A percentile compares a stretch with the other conserved stretches of the same genome.
Evolutionary conservation across 2,797 vertebrate species (phyloP).

Genomic region (Gobio occitaniae): DNA sequence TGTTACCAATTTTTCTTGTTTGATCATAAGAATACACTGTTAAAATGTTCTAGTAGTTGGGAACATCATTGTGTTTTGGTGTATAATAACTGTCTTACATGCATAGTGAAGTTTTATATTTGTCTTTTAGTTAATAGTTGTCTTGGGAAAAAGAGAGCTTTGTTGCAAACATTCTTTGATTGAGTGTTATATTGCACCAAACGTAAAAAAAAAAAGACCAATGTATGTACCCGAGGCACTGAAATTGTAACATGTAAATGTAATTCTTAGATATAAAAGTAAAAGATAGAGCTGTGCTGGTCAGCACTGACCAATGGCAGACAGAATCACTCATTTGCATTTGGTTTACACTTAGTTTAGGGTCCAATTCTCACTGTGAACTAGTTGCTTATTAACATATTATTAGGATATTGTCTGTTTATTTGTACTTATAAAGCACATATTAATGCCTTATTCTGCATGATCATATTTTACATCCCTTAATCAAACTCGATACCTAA

Average conservation of each 20-base stretch:
- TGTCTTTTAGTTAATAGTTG: background rate
- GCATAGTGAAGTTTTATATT: background rate
- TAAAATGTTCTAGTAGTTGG: constrained; percentile 3
- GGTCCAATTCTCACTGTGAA: too few relatives aligned
- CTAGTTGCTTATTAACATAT: too few relatives aligned
- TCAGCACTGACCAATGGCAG: too few relatives aligned
- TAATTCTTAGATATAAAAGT: background rate
- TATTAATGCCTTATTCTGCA: too few relatives aligned
- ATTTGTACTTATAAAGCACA: too few relatives aligned
- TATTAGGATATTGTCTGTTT: too few relatives aligned
- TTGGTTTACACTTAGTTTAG: too few relatives aligned
- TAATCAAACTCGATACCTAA: too few relatives aligned
- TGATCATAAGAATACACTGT: background rate
- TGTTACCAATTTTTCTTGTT: constrained; percentile 3
- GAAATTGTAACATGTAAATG: background rate
- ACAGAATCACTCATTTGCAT: too few relatives aligned
- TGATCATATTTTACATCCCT: too few relatives aligned
- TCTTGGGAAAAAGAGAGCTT: background rate
- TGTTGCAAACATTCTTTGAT: background rate
- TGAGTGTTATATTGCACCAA: background rate
- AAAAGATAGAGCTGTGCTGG: background rate
- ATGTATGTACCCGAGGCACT: background rate
- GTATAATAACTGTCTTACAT: background rate
- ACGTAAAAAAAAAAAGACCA: background rate
- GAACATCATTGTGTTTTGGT: background rate